These are phyloP conservation scores for Synergus itoensis DNA, from an alignment of 2,888 invertebrate genomes.

Conservation along the genomic window DNA sequence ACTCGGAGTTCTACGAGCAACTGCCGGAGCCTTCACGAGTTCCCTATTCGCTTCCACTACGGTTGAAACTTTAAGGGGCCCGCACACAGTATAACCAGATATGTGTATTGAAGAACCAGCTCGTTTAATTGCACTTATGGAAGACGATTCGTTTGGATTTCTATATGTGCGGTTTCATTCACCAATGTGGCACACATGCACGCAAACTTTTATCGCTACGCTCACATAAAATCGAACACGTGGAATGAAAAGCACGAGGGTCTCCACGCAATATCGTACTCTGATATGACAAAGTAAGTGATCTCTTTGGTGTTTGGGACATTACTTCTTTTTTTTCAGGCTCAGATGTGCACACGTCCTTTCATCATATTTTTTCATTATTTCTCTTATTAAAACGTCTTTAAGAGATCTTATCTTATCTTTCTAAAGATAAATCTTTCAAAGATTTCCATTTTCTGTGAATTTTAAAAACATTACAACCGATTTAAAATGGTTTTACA, in stretches of 20 bases:
- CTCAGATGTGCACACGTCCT: no score
- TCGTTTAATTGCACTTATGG: conserved; percentile 4
- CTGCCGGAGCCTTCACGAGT: conserved; percentile 66
- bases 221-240: conserved; percentile 9
- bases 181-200: background rate
- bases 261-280: background rate
- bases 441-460: no score
- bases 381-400: no score
- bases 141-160: conserved; percentile 6
- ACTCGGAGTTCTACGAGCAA: conserved; percentile 59
- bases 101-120: background rate
- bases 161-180: conserved; percentile 13
- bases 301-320: background rate
- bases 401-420: no score
- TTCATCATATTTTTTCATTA: no score
- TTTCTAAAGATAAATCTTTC: no score
- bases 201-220: background rate
- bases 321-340: no score
- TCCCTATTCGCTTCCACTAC: conserved; percentile 54
- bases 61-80: conserved; percentile 55
- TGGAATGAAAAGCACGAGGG: conserved; percentile 13
- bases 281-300: background rate
- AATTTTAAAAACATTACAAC: no score
- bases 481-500: no score
- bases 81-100: conserved; percentile 45